Conservation (phyloP, 2,888 invertebrate genomes). For the Morpho achilles region DNA sequence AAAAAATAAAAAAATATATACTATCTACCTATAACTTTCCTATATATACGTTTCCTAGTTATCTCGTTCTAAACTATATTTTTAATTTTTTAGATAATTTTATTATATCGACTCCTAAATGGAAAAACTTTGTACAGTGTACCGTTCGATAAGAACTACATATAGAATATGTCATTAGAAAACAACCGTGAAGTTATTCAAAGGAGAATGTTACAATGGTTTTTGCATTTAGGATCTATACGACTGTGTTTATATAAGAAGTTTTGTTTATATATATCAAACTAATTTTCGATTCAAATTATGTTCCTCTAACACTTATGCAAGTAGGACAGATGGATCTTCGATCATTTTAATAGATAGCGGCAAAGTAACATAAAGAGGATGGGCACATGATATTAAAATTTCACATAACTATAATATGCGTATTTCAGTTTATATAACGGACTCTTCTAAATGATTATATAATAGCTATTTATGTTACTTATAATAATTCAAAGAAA, state of each 20-base stretch:
- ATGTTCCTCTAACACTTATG: conserved; percentile 6
- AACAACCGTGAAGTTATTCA: not conserved
- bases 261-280: not conserved
- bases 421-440: conserved; percentile 17
- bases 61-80: conserved; percentile 5
- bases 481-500: conserved; percentile 22
- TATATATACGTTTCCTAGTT: conserved; percentile 8
- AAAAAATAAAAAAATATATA: conserved; percentile 21
- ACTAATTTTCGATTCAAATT: conserved; percentile 2
- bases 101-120: conserved; percentile 10
- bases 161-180: not conserved
- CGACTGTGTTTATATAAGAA: conserved; percentile 10
- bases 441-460: conserved; percentile 21
- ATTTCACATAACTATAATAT: conserved; percentile 20
- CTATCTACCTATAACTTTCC: conserved; percentile 8
- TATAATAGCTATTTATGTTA: conserved; percentile 26
- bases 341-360: conserved; percentile 1
- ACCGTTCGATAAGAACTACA: not conserved
- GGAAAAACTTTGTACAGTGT: conserved; percentile 6
- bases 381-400: conserved; percentile 14
- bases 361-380: conserved; percentile 28
- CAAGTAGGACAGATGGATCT: conserved; percentile 13
- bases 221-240: conserved; percentile 10
- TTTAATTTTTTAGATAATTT: conserved; percentile 14
- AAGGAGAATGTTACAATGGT: conserved; percentile 8